Evolutionary conservation across 1,140 invertebrate genomes (phyloP), one percentile per base, ranked within the genome.

Genomic region (Linepithema humile): DNA sequence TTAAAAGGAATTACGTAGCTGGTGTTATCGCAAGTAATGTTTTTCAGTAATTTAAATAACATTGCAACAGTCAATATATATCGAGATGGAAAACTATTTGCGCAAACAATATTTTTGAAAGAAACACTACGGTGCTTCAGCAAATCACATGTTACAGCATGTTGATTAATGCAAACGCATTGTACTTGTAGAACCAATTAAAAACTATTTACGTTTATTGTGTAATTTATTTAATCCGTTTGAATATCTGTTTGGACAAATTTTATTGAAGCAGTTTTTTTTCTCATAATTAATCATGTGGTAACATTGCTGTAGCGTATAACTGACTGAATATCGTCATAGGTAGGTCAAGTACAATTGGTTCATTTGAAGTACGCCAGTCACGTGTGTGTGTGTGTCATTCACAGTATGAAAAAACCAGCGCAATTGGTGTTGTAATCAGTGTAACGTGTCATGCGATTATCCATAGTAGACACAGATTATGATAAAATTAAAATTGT

Each of bases 1-100:
- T 65, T 26, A 20, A 2, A 50, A 64, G n/a, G 50, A 20, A 65
- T 50, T 35, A 26, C 15, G 1, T 50, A 2, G 12, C 29, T 77
- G 15, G 53, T 77, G 17, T 77, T 67, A 78, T 78, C 32, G 45
- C 35, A 0, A 78, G 10, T 12, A 3, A 78, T 35, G 32, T 67
- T 67, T 48, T 45, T 20, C 23, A 77, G 35, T 38, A 53, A 53
- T 12, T 26, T 10, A 35, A 60, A 3, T 23, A 35, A 2, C n/a
- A 3, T 17, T 35, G 35, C 9, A 26, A 55, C 4, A 23, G 2
- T 38, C 9, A 12, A n/a, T 20, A 32, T 15, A 2, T 9, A 50
- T 0, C 17, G 17, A 62, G 12, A 43, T 29, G 29, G 17, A 50
- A 17, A 40, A 64, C 4, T n/a, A 1, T 10, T 40, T 29, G 23